These are phyloP conservation scores for Perca flavescens DNA, from an alignment of 2,113 vertebrate genomes.

Conservation along the genomic window DNA sequence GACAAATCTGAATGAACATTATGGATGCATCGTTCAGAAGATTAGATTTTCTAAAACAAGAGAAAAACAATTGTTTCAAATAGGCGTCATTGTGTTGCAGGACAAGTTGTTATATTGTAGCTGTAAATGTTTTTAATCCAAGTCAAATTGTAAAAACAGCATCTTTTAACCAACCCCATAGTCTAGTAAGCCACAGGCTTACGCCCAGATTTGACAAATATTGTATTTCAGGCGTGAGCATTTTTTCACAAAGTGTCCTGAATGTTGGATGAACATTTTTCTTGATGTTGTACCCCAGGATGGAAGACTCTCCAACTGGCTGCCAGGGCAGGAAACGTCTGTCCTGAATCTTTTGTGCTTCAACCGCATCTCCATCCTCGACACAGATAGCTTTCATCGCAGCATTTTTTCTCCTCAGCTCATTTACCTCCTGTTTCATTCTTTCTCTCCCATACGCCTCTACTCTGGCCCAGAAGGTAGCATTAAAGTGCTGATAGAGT, in stretches of 20 bases:
- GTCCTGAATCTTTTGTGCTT: constrained; percentile 87
- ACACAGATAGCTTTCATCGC: constrained; percentile 91
- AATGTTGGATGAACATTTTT: constrained; percentile 85
- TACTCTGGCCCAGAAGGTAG: constrained; percentile 92
- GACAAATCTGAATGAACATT: background rate
- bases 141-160: constrained; percentile 1
- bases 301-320: constrained; percentile 91
- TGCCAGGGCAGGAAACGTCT: constrained; percentile 93
- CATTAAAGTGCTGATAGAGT: constrained; percentile 94
- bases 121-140: background rate
- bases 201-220: constrained; percentile 92
- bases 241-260: constrained; percentile 90
- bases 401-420: constrained; percentile 87
- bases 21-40: background rate
- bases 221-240: constrained; percentile 96
- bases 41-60: background rate
- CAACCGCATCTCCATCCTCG: constrained; percentile 87
- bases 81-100: background rate
- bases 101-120: background rate
- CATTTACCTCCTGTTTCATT: constrained; percentile 88
- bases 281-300: constrained; percentile 95
- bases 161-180: constrained; percentile 88
- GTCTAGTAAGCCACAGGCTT: constrained; percentile 92
- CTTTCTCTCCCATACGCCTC: constrained; percentile 87
- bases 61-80: background rate